Conservation (phyloP, 1,140 invertebrate species). For the Neotoxoptera formosana region DNA sequence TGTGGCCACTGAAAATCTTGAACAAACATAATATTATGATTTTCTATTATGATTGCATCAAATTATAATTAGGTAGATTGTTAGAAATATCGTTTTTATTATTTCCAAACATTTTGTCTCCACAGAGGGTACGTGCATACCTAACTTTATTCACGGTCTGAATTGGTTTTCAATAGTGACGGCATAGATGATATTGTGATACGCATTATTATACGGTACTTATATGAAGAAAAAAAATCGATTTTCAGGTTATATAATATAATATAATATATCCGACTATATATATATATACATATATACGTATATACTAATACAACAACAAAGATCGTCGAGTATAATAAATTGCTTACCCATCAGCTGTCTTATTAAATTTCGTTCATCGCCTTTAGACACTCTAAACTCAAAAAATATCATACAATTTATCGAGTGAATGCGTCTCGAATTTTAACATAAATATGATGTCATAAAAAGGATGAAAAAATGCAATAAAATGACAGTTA, state of each 20-base stretch:
- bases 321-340: not conserved
- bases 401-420: not conserved
- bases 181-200: not conserved
- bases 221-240: not conserved
- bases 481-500: conserved; percentile 3
- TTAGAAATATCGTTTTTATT: not conserved
- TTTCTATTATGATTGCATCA: not conserved
- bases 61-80: not conserved
- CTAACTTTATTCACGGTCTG: not conserved
- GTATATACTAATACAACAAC: not conserved
- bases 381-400: not conserved
- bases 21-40: not conserved
- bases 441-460: not conserved
- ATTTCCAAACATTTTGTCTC: not conserved
- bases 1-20: not conserved
- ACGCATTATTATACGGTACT: not conserved
- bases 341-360: conserved; percentile 2
- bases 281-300: not conserved
- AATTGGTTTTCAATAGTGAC: not conserved
- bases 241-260: not conserved
- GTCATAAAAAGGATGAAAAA: not conserved
- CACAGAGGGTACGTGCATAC: not conserved
- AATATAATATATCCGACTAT: not conserved
- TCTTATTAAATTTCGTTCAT: not conserved
- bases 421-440: not conserved